These are phyloP conservation scores for Plutomurus gul DNA, from an alignment of 1,140 invertebrate genomes.

Conservation along the genomic window DNA sequence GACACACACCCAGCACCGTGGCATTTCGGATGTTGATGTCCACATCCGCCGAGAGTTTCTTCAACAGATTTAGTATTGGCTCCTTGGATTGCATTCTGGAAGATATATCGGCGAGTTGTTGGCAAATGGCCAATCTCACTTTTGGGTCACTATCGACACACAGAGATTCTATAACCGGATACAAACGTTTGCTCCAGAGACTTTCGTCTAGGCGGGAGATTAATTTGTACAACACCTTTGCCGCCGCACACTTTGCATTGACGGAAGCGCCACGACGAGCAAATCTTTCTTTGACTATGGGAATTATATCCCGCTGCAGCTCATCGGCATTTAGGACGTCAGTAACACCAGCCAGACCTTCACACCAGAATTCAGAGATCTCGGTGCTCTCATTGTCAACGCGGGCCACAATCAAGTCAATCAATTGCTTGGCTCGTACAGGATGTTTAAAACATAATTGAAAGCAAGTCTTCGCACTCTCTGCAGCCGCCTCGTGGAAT, in stretches of 20 bases:
- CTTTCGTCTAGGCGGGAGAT: not conserved
- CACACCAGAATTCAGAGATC: not conserved
- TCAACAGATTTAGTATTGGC: not conserved
- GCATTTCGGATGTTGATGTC: not conserved
- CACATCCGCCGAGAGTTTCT: not conserved
- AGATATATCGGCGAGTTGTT: slow-evolving; percentile 26
- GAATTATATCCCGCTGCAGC: not conserved
- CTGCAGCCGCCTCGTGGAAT: slow-evolving; percentile 33
- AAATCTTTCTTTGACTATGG: not conserved
- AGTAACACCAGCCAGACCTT: not conserved
- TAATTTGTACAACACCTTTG: not conserved
- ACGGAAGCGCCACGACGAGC: not conserved
- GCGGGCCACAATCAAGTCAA: slow-evolving; percentile 2
- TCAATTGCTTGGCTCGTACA: not conserved
- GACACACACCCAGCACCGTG: not conserved
- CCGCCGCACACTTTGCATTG: not conserved
- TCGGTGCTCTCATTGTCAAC: not conserved
- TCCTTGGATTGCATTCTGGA: slow-evolving; percentile 29
- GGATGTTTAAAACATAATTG: not conserved
- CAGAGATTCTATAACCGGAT: slow-evolving; percentile 31
- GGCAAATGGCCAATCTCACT: slow-evolving; percentile 22
- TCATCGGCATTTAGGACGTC: not conserved
- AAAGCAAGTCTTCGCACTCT: not conserved
- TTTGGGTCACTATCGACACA: not conserved
- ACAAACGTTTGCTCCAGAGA: slow-evolving; percentile 1